Evolutionary conservation across 2,797 vertebrate species (phyloP), one percentile per base, ranked within the genome.

Genomic region (Crenichthys baileyi): DNA sequence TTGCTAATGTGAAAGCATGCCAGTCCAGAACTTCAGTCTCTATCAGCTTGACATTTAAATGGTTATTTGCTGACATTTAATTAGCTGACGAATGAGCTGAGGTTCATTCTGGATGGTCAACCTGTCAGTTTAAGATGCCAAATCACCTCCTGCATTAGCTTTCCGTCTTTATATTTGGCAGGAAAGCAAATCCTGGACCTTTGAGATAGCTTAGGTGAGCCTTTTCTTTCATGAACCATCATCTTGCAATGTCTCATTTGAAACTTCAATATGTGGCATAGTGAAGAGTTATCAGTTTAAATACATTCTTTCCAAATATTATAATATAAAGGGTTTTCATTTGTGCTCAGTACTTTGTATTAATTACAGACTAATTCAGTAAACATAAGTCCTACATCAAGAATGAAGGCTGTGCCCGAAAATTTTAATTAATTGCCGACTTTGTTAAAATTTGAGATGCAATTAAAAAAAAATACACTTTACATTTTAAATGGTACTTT

Each of bases 21-120:
- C 36, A 39, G n/a, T 1, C 60, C 16, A 22, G 24, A 63, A 24
- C 44, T 24, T 51, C 29, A 50, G 7, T 65, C 41, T 85, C 26
- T 60, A 72, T 83, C 74, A 77, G 80, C 16, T 68, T 83, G 87
- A 86, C 76, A 85, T 90, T 87, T 88, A 29, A 83, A 79, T 51
- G 63, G 70, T 78, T 75, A 70, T 82, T 77, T 85, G 70, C 53
- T 83, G 84, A 63, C 81, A 81, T 90, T 89, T 90, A 83, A 70
- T 86, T 78, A 81, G 36, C 78, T 77, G 78, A 55, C 72, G 2
- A 13, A 72, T 61, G 77, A 78, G 55, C 70, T 44, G 41, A 88
- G 72, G 75, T 77, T 84, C 80, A 71, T 65, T 36, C 3, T 20
- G n/a, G 26, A 77, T 41, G 56, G 29, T 61, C 41, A 72, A 67